phyloP scores from a whole-genome alignment of 1,140 invertebrate genomes.

The Batillaria attramentaria region DNA sequence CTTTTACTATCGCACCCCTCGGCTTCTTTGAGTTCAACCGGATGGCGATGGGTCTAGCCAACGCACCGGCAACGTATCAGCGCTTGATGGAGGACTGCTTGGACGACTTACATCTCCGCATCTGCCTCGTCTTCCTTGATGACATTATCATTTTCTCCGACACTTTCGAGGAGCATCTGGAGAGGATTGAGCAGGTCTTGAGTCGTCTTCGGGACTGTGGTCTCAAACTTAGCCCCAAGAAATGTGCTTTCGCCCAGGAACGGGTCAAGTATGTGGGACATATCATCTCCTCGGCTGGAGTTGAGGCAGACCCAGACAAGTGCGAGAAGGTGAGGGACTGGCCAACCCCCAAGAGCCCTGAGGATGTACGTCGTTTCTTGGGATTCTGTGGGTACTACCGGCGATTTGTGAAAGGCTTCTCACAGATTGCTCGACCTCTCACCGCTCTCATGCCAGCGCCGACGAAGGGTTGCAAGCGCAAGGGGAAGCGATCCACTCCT shows the following conservation, averaged over 20 bases:
- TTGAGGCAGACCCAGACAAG: conserved; percentile 56
- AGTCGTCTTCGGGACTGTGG: conserved; percentile 29
- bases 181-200: conserved; percentile 35
- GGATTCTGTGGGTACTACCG: conserved; percentile 71
- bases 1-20: conserved; percentile 19
- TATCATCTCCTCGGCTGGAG: conserved; percentile 45
- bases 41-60: conserved; percentile 2
- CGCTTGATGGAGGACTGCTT: conserved; percentile 16
- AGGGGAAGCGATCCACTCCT: neutral
- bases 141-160: conserved; percentile 18
- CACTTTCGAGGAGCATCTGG: conserved; percentile 11
- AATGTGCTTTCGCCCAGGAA: conserved; percentile 66
- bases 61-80: conserved; percentile 30
- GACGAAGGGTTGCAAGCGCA: conserved; percentile 1
- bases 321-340: conserved; percentile 51
- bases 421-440: conserved; percentile 49
- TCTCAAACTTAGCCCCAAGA: conserved; percentile 40
- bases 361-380: conserved; percentile 68
- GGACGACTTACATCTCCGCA: neutral
- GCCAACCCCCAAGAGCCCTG: conserved; percentile 55
- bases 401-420: conserved; percentile 65
- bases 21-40: conserved; percentile 28
- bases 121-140: conserved; percentile 20
- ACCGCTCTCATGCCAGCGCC: conserved; percentile 39
- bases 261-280: conserved; percentile 53